These are phyloP conservation scores for Trogon melanurus DNA, from an alignment of 2,113 vertebrate species.

Conservation along the genomic window DNA sequence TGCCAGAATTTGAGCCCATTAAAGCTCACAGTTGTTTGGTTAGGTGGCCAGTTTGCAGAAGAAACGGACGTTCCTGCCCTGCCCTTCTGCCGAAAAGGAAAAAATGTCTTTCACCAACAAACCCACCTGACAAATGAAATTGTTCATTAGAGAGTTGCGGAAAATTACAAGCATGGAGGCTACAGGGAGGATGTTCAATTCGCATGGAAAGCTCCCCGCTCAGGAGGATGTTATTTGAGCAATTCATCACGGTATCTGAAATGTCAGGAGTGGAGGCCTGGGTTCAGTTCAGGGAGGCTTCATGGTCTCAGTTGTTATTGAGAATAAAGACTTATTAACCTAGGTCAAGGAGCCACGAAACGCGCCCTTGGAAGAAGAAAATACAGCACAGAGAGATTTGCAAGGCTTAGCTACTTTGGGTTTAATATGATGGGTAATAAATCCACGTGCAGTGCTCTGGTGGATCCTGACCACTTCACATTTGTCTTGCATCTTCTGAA, in stretches of 20 bases:
- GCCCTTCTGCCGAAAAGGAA: not conserved
- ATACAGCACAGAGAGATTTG: not conserved
- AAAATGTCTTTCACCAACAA: not conserved
- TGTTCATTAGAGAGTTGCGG: not conserved
- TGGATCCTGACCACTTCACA: not conserved
- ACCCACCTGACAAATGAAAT: not conserved
- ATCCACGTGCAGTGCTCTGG: not conserved
- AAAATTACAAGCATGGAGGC: not conserved
- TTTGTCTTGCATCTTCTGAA: slow-evolving; percentile 4
- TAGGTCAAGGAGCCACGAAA: slow-evolving; percentile 39
- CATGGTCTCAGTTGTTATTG: slow-evolving; percentile 33
- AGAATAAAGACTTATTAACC: slow-evolving; percentile 65
- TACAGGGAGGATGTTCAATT: not conserved
- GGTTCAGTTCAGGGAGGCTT: slow-evolving; percentile 31
- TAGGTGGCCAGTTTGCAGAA: not conserved
- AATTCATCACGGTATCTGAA: slow-evolving; percentile 10
- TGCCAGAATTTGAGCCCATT: not conserved
- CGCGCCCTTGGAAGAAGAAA: slow-evolving; percentile 35
- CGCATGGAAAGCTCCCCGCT: not conserved
- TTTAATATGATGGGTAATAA: slow-evolving; percentile 21
- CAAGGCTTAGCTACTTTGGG: slow-evolving; percentile 41
- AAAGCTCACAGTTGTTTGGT: not conserved
- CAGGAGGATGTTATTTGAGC: slow-evolving; percentile 25
- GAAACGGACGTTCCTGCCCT: not conserved
- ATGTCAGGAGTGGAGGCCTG: slow-evolving; percentile 7